Evolutionary conservation across 1,140 invertebrate genomes (phyloP).

Genomic region (Pteromalus puparum): DNA sequence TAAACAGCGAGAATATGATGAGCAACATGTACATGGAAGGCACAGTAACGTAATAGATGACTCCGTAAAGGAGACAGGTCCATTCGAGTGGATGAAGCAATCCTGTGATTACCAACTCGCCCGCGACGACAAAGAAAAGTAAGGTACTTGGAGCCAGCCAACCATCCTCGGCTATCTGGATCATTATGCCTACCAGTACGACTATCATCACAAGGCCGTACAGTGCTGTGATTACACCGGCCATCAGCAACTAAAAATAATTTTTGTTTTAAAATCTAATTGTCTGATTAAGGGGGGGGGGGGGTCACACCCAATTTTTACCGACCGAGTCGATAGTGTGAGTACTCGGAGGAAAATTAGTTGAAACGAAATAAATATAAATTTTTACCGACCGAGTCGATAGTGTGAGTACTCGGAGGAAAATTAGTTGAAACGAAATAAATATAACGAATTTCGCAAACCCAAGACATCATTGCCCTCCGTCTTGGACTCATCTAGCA

Average conservation of each 20-base stretch:
- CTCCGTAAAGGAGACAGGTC: slow-evolving; percentile 84
- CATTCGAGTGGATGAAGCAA: slow-evolving; percentile 91
- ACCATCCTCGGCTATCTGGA: slow-evolving; percentile 89
- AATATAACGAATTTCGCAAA: no score
- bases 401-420: no score
- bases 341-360: no score
- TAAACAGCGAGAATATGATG: slow-evolving; percentile 93
- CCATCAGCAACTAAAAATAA: slow-evolving; percentile 82
- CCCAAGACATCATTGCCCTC: no score
- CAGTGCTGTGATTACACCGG: slow-evolving; percentile 83
- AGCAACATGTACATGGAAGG: slow-evolving; percentile 96
- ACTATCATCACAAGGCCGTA: slow-evolving; percentile 96
- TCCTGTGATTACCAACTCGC: slow-evolving; percentile 81
- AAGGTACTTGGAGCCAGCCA: slow-evolving; percentile 86
- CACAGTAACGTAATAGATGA: slow-evolving; percentile 93
- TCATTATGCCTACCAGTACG: slow-evolving; percentile 89
- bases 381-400: no score
- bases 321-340: no score
- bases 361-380: no score
- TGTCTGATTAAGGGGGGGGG: no score
- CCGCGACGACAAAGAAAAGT: slow-evolving; percentile 81
- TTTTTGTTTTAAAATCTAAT: no score
- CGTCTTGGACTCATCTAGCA: no score
- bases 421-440: no score
- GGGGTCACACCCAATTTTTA: no score